These are phyloP conservation scores for Microcebus murinus DNA, from an alignment of 2,113 vertebrate species.

Conservation along the genomic window DNA sequence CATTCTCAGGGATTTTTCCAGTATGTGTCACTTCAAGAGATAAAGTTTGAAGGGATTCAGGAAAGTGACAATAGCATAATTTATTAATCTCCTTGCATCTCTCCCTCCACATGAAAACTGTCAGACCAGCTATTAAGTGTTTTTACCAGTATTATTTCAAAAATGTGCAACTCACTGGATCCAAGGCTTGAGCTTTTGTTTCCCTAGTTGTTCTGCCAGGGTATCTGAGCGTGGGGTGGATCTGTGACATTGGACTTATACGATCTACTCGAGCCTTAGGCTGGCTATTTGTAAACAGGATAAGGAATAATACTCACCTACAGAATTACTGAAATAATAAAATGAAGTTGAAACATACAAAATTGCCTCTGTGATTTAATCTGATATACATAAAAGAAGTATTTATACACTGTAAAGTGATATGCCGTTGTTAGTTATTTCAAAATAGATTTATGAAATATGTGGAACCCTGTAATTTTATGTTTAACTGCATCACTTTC, in stretches of 20 bases:
- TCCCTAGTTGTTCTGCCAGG: neutral
- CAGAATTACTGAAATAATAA: neutral
- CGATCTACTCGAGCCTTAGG: neutral
- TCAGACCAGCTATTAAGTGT: neutral
- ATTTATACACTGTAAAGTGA: slow-evolving; percentile 19
- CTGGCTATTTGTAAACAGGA: neutral
- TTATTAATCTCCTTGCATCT: neutral
- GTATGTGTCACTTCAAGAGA: neutral
- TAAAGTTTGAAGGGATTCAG: neutral
- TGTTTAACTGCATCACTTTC: slow-evolving; percentile 25
- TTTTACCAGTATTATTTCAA: neutral
- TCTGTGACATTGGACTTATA: neutral
- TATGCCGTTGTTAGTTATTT: slow-evolving; percentile 1
- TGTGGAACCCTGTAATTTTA: slow-evolving; percentile 4
- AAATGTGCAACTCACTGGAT: neutral
- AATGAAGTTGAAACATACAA: neutral
- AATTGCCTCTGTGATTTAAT: neutral
- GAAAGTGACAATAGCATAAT: neutral
- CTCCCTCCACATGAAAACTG: neutral
- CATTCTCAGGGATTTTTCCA: neutral
- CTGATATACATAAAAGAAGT: neutral
- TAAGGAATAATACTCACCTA: neutral
- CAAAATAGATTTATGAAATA: slow-evolving; percentile 19
- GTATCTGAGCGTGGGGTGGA: neutral
- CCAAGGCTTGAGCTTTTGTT: neutral